Percentiles rank a stretch among this genome's conserved stretches.
These are phyloP conservation scores for Rhamphomyia laevipes DNA, from an alignment of 2,888 invertebrate species.

Conservation along the genomic window DNA sequence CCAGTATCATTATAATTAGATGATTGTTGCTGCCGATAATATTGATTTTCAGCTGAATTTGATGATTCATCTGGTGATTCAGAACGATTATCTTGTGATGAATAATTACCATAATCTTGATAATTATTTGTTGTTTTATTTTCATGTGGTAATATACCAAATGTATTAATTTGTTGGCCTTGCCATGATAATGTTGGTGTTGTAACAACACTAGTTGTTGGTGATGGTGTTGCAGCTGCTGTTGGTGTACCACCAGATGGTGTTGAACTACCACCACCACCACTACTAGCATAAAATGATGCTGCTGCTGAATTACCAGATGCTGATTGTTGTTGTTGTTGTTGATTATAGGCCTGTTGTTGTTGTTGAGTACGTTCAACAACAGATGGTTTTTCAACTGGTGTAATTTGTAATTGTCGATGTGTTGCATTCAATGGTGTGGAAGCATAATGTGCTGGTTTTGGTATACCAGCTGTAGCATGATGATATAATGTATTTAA, in stretches of 20 bases:
- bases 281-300: background rate
- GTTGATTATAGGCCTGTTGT: constrained; percentile 24
- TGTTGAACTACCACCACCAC: constrained; percentile 2
- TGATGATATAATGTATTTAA: constrained; percentile 75
- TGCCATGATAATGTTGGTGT: constrained; percentile 56
- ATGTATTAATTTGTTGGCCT: constrained; percentile 44
- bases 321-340: background rate
- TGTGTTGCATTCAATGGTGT: constrained; percentile 49
- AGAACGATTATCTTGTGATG: constrained; percentile 1
- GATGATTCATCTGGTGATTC: constrained; percentile 3
- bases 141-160: constrained; percentile 68
- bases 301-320: background rate
- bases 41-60: background rate
- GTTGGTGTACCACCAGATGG: constrained; percentile 1
- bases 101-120: background rate
- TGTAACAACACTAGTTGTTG: constrained; percentile 33
- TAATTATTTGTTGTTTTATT: constrained; percentile 39
- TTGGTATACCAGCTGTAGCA: constrained; percentile 47
- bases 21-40: constrained; percentile 3
- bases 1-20: background rate
- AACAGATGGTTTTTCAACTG: constrained; percentile 44
- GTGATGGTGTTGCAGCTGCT: constrained; percentile 29
- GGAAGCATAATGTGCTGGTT: constrained; percentile 60
- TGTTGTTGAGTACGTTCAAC: constrained; percentile 43
- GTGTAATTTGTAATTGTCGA: constrained; percentile 50